These are phyloP conservation scores for Crocidura indochinensis DNA, from an alignment of 2,797 vertebrate species.

Conservation along the genomic window DNA sequence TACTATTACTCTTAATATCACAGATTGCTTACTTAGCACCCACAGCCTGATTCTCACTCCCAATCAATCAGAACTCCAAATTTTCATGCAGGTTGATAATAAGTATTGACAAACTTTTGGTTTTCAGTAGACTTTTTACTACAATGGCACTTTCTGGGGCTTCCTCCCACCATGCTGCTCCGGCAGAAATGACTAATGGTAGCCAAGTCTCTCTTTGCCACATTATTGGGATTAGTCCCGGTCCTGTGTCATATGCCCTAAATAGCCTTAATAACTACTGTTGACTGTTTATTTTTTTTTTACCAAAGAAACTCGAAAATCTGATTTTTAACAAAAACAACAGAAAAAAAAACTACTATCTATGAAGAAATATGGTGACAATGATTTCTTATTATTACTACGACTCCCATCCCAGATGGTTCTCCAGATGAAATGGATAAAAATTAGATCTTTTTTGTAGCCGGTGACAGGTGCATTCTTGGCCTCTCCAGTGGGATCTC, in stretches of 20 bases:
- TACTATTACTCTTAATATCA: background rate
- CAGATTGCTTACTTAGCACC: background rate
- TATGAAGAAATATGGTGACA: conserved; percentile 78
- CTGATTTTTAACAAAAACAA: conserved; percentile 73
- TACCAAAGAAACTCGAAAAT: conserved; percentile 57
- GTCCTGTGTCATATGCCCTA: background rate
- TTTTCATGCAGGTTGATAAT: background rate
- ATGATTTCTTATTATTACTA: conserved; percentile 83
- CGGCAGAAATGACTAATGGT: background rate
- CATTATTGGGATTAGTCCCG: background rate
- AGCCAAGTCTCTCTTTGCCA: background rate
- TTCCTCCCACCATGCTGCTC: background rate
- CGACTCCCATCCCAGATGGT: conserved; percentile 83
- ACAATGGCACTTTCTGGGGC: background rate
- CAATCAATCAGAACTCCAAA: conserved; percentile 38
- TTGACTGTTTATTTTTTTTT: conserved; percentile 39
- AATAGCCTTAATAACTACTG: conserved; percentile 10
- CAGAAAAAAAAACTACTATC: conserved; percentile 69
- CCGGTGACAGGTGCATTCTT: conserved; percentile 82
- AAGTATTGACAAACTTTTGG: background rate
- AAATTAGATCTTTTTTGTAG: conserved; percentile 81
- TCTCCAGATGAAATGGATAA: conserved; percentile 84
- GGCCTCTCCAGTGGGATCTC: conserved; percentile 78
- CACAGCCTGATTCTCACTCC: background rate
- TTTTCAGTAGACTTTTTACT: background rate